phyloP scores from a whole-genome alignment of 2,113 vertebrate species.

The Ranitomeya imitator region DNA sequence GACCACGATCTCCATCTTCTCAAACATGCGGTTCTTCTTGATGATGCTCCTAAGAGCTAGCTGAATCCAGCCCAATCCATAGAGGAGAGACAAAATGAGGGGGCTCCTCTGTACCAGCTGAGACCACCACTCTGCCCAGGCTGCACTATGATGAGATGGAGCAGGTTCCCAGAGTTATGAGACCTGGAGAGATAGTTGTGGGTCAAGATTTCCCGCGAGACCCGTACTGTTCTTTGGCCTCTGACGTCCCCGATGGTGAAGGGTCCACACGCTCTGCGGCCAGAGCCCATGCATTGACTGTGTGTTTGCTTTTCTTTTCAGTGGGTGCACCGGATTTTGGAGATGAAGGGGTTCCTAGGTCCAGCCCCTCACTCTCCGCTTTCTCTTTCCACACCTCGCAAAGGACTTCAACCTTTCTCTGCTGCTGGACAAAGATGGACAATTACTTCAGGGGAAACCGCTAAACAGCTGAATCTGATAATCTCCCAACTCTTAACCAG shows the following conservation, averaged over 20 bases:
- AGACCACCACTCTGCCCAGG: too few relatives aligned
- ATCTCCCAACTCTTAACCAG: constrained; percentile 45
- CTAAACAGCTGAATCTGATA: constrained; percentile 30
- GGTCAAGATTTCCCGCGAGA: too few relatives aligned
- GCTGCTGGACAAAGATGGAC: constrained; percentile 56
- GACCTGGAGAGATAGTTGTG: too few relatives aligned
- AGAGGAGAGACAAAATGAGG: too few relatives aligned
- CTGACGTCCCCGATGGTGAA: not conserved
- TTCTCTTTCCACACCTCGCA: constrained; percentile 43
- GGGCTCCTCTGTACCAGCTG: too few relatives aligned
- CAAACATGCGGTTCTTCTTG: constrained; percentile 33
- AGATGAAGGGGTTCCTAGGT: constrained; percentile 26
- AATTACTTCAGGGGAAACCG: constrained; percentile 42
- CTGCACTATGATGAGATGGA: too few relatives aligned
- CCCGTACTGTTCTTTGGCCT: too few relatives aligned
- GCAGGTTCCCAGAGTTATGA: too few relatives aligned
- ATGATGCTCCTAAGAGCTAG: not conserved
- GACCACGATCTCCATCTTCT: not conserved
- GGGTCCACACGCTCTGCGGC: not conserved
- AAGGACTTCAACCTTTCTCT: constrained; percentile 45
- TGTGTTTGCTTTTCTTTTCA: constrained; percentile 36
- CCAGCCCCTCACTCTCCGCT: not conserved
- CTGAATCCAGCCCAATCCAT: too few relatives aligned
- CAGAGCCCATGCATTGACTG: not conserved
- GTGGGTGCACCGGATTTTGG: constrained; percentile 41